Base-by-base conservation (phyloP, 2,113 vertebrate genomes). In the Takifugu bimaculatus region DNA sequence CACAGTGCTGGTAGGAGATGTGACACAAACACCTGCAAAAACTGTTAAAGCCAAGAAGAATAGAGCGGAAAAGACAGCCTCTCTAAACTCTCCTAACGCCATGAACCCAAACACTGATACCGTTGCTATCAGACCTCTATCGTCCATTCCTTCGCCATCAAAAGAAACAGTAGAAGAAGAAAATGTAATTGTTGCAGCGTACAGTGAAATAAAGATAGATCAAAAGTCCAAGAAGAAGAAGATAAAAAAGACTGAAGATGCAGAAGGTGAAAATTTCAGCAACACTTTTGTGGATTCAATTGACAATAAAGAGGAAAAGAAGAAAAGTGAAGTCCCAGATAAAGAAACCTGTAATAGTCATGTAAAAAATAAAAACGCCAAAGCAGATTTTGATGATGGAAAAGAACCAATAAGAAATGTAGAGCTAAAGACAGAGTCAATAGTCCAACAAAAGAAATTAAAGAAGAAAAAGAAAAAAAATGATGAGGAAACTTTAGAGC, bases 201-300 rank as follows among this genome's bases (percentile, higher is more conserved):
- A 55, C 14, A 52, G 13, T 45, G 39, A 50, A 3, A 26, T 64
- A 44, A 64, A 63, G 32, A 44, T 55, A 2, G 61, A 60, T 12
- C 49, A 72, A 3, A 65, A 84, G 53, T 64, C 72, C 20, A 50
- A 50, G 58, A 82, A 62, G 26, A 79, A 77, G 39, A 85, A 74
- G 25, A 84, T 75, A 25, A 76, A 78, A 26, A 79, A 69, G 28
- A 75, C 3, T 7, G 64, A 79, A 52, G 53, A 59, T 4, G 65
- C 65, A 14, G 20, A 13, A 13, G 49, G 61, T 4, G 53, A 26
- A 3, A 65, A 45, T 13, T 26, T 4, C 14, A 50, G 25, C 11
- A 45, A 68, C 6, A 27, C 11, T 1, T 28, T 15, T 13, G 44
- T 42, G 12, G 25, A 48, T 28, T 45, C 7, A 61, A 35, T 61